Percentiles rank a stretch among this genome's conserved stretches.
Conservation (phyloP, 1,140 invertebrate species). For the Drosophila hydei region DNA sequence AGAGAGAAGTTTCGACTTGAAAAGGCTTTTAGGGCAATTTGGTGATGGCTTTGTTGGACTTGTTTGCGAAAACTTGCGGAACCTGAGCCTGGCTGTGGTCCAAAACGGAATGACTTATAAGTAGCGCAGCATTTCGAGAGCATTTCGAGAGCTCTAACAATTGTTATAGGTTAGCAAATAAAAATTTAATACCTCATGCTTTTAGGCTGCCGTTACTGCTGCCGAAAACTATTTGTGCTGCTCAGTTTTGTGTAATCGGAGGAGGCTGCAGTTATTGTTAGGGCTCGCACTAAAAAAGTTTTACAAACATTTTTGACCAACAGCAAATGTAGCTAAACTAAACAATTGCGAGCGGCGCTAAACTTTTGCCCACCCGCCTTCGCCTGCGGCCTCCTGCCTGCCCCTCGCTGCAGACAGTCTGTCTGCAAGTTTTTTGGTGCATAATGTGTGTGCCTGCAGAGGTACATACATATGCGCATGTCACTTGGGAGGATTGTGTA, state of each 20-base stretch:
- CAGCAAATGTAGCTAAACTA: constrained; percentile 60
- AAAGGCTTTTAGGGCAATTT: constrained; percentile 80
- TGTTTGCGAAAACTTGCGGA: constrained; percentile 62
- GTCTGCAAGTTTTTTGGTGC: constrained; percentile 37
- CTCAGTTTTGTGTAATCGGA: constrained; percentile 36
- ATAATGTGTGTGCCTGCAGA: constrained; percentile 11
- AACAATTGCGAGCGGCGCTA: constrained; percentile 60
- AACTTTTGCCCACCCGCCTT: constrained; percentile 42
- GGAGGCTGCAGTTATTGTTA: constrained; percentile 42
- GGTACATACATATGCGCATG: constrained; percentile 45
- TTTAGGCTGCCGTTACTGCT: constrained; percentile 57
- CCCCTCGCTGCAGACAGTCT: constrained; percentile 18
- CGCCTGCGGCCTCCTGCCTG: neutral
- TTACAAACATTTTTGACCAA: constrained; percentile 57
- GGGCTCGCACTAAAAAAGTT: constrained; percentile 49
- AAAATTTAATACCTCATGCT: constrained; percentile 74
- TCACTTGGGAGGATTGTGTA: constrained; percentile 59
- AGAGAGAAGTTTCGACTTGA: constrained; percentile 72
- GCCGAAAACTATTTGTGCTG: constrained; percentile 57
- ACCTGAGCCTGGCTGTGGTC: constrained; percentile 63
- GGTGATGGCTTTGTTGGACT: constrained; percentile 74
- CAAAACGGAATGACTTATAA: constrained; percentile 67
- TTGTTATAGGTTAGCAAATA: constrained; percentile 75
- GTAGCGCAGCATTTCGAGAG: constrained; percentile 9
- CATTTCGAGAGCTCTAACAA: constrained; percentile 31